These are phyloP conservation scores for Aphis craccivora DNA, from an alignment of 1,140 invertebrate species.

Conservation along the genomic window DNA sequence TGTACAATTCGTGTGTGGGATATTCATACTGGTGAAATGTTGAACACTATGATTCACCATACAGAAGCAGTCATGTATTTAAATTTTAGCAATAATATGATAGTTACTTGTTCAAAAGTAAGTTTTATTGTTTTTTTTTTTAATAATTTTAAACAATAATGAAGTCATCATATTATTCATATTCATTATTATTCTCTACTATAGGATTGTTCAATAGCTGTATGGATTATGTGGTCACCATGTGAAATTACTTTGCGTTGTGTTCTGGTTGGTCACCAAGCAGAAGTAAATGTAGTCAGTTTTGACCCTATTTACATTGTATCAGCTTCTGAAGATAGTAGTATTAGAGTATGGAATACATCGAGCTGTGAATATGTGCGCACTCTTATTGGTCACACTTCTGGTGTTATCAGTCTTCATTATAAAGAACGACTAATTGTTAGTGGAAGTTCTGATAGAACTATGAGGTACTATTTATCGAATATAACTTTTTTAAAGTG, in stretches of 20 bases:
- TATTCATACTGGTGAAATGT: slow-evolving; percentile 85
- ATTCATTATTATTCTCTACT: slow-evolving; percentile 59
- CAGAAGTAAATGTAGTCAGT: slow-evolving; percentile 99
- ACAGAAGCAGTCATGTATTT: slow-evolving; percentile 99
- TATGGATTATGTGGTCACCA: slow-evolving; percentile 99
- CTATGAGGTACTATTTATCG: slow-evolving; percentile 77
- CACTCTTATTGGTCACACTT: slow-evolving; percentile 97
- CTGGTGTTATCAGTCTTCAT: slow-evolving; percentile 98
- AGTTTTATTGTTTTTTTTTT: slow-evolving; percentile 58
- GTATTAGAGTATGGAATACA: slow-evolving; percentile 99
- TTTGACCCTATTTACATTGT: slow-evolving; percentile 99
- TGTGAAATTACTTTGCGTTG: slow-evolving; percentile 93
- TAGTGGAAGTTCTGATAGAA: slow-evolving; percentile 98
- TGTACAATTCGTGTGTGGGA: slow-evolving; percentile 95
- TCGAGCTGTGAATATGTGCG: slow-evolving; percentile 98
- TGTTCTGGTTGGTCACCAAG: slow-evolving; percentile 96
- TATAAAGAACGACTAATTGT: slow-evolving; percentile 97
- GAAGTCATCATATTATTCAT: background rate
- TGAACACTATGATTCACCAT: slow-evolving; percentile 98
- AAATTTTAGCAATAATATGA: slow-evolving; percentile 98
- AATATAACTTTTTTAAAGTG: background rate
- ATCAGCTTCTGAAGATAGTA: slow-evolving; percentile 98
- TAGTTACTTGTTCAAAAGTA: slow-evolving; percentile 99
- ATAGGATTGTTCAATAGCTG: slow-evolving; percentile 97
- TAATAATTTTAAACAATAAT: background rate